Percentiles rank a stretch among this genome's conserved stretches.
Evolutionary conservation across 2,797 vertebrate species (phyloP).

Genomic region (Poeciliopsis infans): DNA sequence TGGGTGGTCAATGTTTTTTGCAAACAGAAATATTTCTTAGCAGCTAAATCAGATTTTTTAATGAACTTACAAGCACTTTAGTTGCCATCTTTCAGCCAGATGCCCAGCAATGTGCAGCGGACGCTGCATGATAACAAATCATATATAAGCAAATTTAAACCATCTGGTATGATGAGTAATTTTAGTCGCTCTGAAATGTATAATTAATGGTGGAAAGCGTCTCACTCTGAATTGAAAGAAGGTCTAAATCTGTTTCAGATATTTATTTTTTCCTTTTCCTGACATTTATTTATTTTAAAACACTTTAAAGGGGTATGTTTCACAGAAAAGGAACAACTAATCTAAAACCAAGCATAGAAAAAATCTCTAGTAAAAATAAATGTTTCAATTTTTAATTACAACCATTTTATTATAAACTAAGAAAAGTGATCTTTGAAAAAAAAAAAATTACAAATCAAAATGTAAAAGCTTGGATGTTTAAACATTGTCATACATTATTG

Average conservation of each 20-base stretch:
- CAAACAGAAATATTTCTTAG: not conserved
- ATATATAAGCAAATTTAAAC: not conserved
- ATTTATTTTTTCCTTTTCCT: not conserved
- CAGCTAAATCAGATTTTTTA: not conserved
- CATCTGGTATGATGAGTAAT: not conserved
- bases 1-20: not conserved
- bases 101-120: not conserved
- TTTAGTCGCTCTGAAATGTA: not conserved
- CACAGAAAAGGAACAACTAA: too few relatives aligned
- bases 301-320: too few relatives aligned
- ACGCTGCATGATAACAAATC: not conserved
- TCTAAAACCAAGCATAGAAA: not conserved
- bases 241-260: not conserved
- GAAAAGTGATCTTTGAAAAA: not conserved
- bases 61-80: not conserved
- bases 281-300: too few relatives aligned
- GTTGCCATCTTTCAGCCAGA: not conserved
- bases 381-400: not conserved
- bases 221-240: not conserved
- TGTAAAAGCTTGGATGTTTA: not conserved
- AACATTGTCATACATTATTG: not conserved
- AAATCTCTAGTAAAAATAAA: not conserved
- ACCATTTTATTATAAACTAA: not conserved
- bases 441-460: not conserved
- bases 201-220: not conserved